These are phyloP conservation scores for Bombus terrestris DNA, from an alignment of 1,140 invertebrate species.

Conservation along the genomic window DNA sequence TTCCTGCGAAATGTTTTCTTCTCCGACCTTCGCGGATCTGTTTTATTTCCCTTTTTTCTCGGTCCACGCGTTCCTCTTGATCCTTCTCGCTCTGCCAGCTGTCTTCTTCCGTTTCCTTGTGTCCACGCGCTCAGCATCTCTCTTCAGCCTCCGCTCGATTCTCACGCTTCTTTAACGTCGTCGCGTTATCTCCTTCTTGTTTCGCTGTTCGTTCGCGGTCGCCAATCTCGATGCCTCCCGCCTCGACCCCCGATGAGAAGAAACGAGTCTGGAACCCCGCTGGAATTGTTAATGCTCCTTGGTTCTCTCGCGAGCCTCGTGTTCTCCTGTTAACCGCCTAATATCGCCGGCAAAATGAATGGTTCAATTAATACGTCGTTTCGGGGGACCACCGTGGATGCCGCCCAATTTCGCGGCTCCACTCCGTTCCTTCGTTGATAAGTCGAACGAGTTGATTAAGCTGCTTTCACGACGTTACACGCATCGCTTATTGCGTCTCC, in stretches of 20 bases:
- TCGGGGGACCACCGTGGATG: not conserved
- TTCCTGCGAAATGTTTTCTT: not conserved
- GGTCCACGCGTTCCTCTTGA: not conserved
- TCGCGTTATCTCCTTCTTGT: not conserved
- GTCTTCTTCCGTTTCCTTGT: not conserved
- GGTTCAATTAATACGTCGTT: slow-evolving; percentile 42
- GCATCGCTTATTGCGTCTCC: not conserved
- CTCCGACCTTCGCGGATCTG: not conserved
- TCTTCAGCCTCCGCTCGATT: not conserved
- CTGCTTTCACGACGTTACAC: not conserved
- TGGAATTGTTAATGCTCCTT: slow-evolving; percentile 22
- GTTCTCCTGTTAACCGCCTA: slow-evolving; percentile 18
- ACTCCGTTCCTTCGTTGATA: not conserved
- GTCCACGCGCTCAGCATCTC: not conserved
- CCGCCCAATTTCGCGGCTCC: not conserved
- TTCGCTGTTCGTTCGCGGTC: not conserved
- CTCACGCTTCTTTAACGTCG: slow-evolving; percentile 5
- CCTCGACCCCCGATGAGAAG: slow-evolving; percentile 2
- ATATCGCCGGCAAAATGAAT: slow-evolving; percentile 18
- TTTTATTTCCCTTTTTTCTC: not conserved
- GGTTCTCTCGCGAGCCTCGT: not conserved
- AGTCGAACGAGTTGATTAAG: not conserved
- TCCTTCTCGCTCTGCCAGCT: not conserved
- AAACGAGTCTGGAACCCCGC: slow-evolving; percentile 33
- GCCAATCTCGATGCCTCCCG: slow-evolving; percentile 18